Conservation (phyloP, 2,797 vertebrate species). For the Pseudotriccus pelzelni region DNA sequence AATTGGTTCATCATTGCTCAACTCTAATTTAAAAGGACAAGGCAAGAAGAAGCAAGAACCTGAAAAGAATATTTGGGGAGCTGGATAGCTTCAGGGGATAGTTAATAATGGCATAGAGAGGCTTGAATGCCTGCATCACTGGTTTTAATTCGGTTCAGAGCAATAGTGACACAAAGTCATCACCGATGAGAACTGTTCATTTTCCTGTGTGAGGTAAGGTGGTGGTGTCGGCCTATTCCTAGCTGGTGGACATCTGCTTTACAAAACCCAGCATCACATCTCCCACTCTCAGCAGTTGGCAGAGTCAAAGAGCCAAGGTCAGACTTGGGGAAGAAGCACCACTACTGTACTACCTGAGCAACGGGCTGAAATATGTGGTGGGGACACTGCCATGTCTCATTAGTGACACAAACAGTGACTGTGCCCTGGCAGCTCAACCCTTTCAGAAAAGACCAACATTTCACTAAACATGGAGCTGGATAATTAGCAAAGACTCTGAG, state of each 20-base stretch:
- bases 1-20: constrained; percentile 66
- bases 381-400: not conserved
- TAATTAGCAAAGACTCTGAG: not conserved
- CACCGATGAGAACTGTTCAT: not conserved
- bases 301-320: not conserved
- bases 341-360: not conserved
- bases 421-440: not conserved
- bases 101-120: constrained; percentile 26
- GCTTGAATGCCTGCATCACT: constrained; percentile 43
- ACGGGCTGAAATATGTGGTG: not conserved
- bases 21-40: constrained; percentile 71
- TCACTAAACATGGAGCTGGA: not conserved
- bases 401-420: not conserved
- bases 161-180: constrained; percentile 35
- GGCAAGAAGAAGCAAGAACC: not conserved
- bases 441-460: not conserved
- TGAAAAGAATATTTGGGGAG: constrained; percentile 34
- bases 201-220: not conserved
- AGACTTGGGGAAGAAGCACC: not conserved
- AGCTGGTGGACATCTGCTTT: not conserved
- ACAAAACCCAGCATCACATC: not conserved
- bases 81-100: constrained; percentile 30
- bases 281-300: not conserved
- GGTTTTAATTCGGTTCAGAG: constrained; percentile 61
- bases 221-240: not conserved